Conservation (phyloP, 1,140 invertebrate species). For the Pararge aegeria region DNA sequence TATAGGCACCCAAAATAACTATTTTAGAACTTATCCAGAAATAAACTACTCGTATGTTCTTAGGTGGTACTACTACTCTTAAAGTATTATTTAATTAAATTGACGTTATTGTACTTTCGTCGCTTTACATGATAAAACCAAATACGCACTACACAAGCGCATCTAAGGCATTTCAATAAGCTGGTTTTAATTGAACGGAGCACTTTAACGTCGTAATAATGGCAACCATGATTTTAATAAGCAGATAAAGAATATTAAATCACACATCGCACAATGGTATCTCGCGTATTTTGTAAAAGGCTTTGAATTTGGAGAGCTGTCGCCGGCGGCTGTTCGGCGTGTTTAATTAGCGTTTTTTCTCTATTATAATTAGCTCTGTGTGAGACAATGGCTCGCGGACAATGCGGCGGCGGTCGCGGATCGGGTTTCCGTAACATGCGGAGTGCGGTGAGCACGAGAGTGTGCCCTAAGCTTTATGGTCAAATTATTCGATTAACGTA, state of each 20-base stretch:
- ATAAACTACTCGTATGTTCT: no score
- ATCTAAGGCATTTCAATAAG: neutral
- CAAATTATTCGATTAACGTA: neutral
- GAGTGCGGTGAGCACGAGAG: neutral
- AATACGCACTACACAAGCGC: neutral
- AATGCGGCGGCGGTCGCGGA: conserved; percentile 14
- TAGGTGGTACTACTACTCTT: no score
- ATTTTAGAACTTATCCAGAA: no score
- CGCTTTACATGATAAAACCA: no score
- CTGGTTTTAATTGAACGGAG: neutral
- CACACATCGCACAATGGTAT: conserved; percentile 8
- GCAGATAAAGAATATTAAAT: conserved; percentile 8
- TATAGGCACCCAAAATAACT: no score
- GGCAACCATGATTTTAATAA: neutral
- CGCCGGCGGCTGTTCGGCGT: conserved; percentile 27
- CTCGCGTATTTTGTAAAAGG: conserved; percentile 2
- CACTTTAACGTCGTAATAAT: neutral
- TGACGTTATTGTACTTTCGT: no score
- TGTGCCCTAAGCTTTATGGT: neutral
- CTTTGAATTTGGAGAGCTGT: conserved; percentile 8
- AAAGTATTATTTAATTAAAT: no score
- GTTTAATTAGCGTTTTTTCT: conserved; percentile 57
- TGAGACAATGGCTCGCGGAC: conserved; percentile 23
- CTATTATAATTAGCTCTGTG: conserved; percentile 43
- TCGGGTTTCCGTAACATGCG: conserved; percentile 12